phyloP scores from a whole-genome alignment of 2,888 invertebrate genomes.

The Willowsia nigromaculata region DNA sequence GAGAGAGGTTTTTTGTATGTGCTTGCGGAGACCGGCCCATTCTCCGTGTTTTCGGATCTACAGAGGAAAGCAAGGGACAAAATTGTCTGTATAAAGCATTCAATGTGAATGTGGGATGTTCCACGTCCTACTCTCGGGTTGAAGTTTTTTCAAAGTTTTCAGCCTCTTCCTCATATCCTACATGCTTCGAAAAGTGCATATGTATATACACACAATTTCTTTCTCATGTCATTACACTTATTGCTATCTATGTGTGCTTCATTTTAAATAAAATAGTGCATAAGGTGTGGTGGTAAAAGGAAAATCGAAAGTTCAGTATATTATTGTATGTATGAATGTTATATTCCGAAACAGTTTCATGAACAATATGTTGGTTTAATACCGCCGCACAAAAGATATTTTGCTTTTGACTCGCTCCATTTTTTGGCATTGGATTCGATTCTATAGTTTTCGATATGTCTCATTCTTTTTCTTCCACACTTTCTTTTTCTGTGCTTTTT shows the following conservation, averaged over 20 bases:
- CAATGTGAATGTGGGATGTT: conserved; percentile 42
- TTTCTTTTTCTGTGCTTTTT: conserved; percentile 14
- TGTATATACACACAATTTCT: not conserved
- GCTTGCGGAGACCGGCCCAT: conserved; percentile 28
- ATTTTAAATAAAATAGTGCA: not conserved
- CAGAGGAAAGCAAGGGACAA: conserved; percentile 29
- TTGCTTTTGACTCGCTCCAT: not conserved
- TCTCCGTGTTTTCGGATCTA: conserved; percentile 19
- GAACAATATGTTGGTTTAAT: conserved; percentile 62
- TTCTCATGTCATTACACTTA: not conserved
- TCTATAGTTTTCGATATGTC: conserved; percentile 50
- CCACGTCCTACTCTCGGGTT: conserved; percentile 25
- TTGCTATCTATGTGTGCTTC: not conserved
- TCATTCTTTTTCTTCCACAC: not conserved
- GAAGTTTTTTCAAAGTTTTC: conserved; percentile 26
- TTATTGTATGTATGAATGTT: not conserved
- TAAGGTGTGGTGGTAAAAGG: not conserved
- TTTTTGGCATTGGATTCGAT: conserved; percentile 45
- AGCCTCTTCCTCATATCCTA: conserved; percentile 19
- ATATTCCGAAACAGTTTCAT: not conserved
- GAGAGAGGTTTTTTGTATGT: not conserved
- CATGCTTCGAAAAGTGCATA: not conserved
- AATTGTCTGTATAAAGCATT: not conserved
- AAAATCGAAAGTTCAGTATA: not conserved
- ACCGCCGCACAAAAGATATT: conserved; percentile 32